phyloP scores from a whole-genome alignment of 2,113 vertebrate species.

The Bubo blakistoni region DNA sequence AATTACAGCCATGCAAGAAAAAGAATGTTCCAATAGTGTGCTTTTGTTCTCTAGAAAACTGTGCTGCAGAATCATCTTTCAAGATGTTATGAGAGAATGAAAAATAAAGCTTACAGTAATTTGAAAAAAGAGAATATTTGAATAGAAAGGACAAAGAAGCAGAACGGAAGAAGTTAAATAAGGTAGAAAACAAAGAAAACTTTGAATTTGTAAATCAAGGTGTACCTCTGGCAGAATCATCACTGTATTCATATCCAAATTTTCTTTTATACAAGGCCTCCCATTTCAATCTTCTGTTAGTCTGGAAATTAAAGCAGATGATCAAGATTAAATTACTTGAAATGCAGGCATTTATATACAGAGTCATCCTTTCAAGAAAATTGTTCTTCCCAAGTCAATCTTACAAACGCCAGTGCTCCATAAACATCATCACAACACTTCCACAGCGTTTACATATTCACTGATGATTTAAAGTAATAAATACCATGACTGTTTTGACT shows the following conservation, averaged over 20 bases:
- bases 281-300: background rate
- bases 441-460: background rate
- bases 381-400: background rate
- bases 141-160: background rate
- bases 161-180: background rate
- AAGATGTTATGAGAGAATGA: background rate
- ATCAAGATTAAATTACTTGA: background rate
- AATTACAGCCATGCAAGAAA: background rate
- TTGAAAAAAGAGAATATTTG: background rate
- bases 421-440: background rate
- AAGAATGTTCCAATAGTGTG: background rate
- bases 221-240: background rate
- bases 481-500: background rate
- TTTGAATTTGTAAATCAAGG: background rate
- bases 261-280: background rate
- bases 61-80: slow-evolving; percentile 12
- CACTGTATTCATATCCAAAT: background rate
- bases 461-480: background rate
- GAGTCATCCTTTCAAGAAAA: background rate
- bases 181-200: slow-evolving; percentile 4
- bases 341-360: background rate
- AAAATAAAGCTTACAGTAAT: background rate
- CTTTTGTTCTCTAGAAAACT: slow-evolving; percentile 27
- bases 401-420: background rate
- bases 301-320: background rate